Evolutionary conservation across 2,888 invertebrate genomes (phyloP).

Genomic region (Leptinotarsa haldemani): DNA sequence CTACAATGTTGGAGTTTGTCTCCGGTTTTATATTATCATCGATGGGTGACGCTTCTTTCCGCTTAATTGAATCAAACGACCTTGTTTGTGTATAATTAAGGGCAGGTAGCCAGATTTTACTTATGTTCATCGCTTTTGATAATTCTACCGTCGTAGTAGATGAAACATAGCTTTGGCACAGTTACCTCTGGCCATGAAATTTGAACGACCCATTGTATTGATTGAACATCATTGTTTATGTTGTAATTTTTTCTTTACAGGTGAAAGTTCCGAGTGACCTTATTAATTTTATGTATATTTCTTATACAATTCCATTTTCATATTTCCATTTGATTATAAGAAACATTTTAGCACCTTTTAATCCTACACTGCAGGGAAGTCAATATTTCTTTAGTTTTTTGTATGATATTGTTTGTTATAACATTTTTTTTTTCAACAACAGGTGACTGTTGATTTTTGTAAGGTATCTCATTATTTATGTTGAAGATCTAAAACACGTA

Average conservation of each 20-base stretch:
- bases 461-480: background rate
- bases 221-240: background rate
- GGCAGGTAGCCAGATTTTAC: no score
- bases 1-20: no score
- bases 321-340: conserved; percentile 8
- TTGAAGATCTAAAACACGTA: background rate
- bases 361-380: background rate
- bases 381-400: background rate
- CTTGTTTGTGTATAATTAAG: no score
- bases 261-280: conserved; percentile 15
- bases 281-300: background rate
- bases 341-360: background rate
- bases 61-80: no score
- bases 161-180: no score
- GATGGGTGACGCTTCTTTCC: no score
- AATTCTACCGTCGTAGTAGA: no score
- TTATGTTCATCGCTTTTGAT: no score
- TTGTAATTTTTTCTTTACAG: conserved; percentile 13
- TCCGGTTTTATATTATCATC: no score
- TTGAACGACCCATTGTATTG: background rate
- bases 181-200: no score
- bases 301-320: conserved; percentile 10
- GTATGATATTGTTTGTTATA: background rate
- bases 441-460: background rate
- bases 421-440: background rate